Percentiles rank a stretch among this genome's conserved stretches.
phyloP scores from a whole-genome alignment of 1,140 invertebrate genomes.

The Zaprionus davidi region DNA sequence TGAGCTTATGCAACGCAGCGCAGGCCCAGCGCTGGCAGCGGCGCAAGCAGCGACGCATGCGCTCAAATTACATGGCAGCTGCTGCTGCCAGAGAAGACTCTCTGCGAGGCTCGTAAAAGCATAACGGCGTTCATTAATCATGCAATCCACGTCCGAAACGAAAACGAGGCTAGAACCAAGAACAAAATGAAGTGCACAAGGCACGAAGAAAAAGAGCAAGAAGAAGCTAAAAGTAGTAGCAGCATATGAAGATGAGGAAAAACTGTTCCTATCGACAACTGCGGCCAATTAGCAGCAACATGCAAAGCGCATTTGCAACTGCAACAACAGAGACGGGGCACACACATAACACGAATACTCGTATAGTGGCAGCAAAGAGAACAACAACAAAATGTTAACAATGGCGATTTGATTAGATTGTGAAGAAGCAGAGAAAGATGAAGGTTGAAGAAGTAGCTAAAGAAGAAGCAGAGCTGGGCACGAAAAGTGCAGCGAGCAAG shows the following conservation, averaged over 20 bases:
- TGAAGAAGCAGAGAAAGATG: not conserved
- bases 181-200: conserved; percentile 18
- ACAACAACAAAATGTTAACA: conserved; percentile 4
- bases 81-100: conserved; percentile 28
- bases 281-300: conserved; percentile 81
- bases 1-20: conserved; percentile 63
- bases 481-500: not conserved
- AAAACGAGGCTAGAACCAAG: conserved; percentile 43
- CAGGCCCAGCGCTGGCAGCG: conserved; percentile 42
- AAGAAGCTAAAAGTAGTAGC: conserved; percentile 11
- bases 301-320: conserved; percentile 80
- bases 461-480: not conserved
- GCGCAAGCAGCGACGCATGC: conserved; percentile 69
- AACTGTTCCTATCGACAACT: conserved; percentile 74
- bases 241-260: conserved; percentile 23
- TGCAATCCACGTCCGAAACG: conserved; percentile 58
- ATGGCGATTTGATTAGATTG: conserved; percentile 8
- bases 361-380: not conserved
- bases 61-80: conserved; percentile 68
- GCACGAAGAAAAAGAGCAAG: not conserved
- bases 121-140: conserved; percentile 80
- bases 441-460: not conserved
- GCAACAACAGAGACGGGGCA: conserved; percentile 18
- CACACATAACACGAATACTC: conserved; percentile 24
- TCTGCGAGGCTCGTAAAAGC: conserved; percentile 58